A percentile compares a stretch with the other conserved stretches of the same genome.
Conservation (phyloP, 2,797 vertebrate genomes). For the Ctenochaetus hawaiiensis region DNA sequence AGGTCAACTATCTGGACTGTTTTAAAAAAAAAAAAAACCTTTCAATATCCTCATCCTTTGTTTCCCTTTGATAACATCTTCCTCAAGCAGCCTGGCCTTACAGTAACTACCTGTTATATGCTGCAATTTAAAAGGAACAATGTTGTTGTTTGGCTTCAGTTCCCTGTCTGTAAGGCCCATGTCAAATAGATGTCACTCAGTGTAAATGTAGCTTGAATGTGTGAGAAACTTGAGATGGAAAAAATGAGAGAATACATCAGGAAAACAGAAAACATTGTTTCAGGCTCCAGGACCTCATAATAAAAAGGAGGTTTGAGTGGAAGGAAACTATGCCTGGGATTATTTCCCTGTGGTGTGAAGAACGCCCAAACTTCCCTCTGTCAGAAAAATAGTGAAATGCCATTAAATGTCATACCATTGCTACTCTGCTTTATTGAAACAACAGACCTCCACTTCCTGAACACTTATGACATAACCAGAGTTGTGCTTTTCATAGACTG, state of each 20-base stretch:
- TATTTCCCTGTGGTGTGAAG: neutral
- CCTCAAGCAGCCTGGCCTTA: too few species aligned
- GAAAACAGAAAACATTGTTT: constrained; percentile 10
- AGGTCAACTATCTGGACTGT: too few species aligned
- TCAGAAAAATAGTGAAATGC: constrained; percentile 12
- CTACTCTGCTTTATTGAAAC: neutral
- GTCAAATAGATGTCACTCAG: too few species aligned
- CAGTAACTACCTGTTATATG: too few species aligned
- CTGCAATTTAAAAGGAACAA: too few species aligned
- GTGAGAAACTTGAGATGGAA: too few species aligned
- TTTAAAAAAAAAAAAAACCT: too few species aligned
- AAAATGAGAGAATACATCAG: neutral
- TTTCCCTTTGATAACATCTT: too few species aligned
- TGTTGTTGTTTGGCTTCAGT: too few species aligned
- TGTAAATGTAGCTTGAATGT: too few species aligned
- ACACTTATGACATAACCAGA: constrained; percentile 22
- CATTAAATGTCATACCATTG: neutral
- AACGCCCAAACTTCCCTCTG: neutral
- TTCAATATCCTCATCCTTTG: too few species aligned
- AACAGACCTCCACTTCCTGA: neutral
- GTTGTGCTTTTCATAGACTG: constrained; percentile 19
- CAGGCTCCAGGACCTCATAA: constrained; percentile 1
- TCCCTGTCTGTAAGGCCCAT: too few species aligned
- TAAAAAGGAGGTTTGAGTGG: constrained; percentile 4
- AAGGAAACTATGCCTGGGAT: neutral